Percentiles rank a stretch among this genome's conserved stretches.
phyloP scores from a whole-genome alignment of 2,888 invertebrate genomes.

The Charanyca ferruginea region DNA sequence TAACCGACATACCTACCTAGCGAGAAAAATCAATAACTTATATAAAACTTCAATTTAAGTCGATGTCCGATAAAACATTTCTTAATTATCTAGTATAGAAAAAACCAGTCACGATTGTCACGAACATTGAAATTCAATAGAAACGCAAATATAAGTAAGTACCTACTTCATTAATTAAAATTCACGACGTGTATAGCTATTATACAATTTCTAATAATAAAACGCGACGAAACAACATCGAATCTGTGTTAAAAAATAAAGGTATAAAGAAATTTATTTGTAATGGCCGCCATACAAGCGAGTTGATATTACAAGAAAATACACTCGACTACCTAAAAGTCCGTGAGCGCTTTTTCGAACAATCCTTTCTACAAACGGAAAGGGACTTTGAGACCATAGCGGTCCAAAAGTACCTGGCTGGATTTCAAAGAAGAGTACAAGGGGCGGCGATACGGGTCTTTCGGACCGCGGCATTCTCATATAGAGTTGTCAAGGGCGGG shows the following conservation, averaged over 20 bases:
- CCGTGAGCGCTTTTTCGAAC: slow-evolving; percentile 66
- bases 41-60: neutral
- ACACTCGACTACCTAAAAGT: slow-evolving; percentile 77
- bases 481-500: slow-evolving; percentile 92
- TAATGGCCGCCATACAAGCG: slow-evolving; percentile 84
- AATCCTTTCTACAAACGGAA: slow-evolving; percentile 60
- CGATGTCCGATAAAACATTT: neutral
- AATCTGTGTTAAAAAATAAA: slow-evolving; percentile 82
- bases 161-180: slow-evolving; percentile 42
- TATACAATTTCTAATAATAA: slow-evolving; percentile 57
- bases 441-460: slow-evolving; percentile 75
- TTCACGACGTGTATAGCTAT: slow-evolving; percentile 34
- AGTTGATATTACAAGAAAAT: slow-evolving; percentile 85
- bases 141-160: slow-evolving; percentile 38
- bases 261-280: slow-evolving; percentile 82
- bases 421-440: slow-evolving; percentile 59
- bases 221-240: slow-evolving; percentile 73
- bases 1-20: neutral
- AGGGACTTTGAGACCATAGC: slow-evolving; percentile 68
- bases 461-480: slow-evolving; percentile 83
- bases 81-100: neutral
- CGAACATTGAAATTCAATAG: slow-evolving; percentile 40
- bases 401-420: slow-evolving; percentile 69
- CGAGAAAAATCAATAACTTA: neutral
- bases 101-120: slow-evolving; percentile 25